phyloP scores from a whole-genome alignment of 2,888 invertebrate genomes.

The Sminthurinus aureus region DNA sequence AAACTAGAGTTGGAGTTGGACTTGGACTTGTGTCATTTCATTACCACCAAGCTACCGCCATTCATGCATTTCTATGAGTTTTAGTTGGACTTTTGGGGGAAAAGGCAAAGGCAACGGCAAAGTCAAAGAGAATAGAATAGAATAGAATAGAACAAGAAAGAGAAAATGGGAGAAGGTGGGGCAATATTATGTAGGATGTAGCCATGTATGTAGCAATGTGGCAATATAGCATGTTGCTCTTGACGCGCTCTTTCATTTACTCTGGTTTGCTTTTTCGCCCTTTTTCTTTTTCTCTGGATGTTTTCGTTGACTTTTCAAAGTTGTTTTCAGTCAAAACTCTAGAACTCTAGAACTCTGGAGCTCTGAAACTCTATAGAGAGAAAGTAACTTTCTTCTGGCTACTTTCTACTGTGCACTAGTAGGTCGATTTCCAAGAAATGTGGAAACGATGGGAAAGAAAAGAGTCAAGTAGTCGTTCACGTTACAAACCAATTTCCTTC shows the following conservation, averaged over 20 bases:
- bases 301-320: not conserved
- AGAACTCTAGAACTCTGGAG: too few relatives aligned
- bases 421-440: not conserved
- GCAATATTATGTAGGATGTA: too few relatives aligned
- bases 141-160: too few relatives aligned
- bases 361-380: not conserved
- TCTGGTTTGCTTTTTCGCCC: not conserved
- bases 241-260: not conserved
- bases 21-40: not conserved
- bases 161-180: too few relatives aligned
- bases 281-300: not conserved
- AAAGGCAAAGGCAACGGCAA: too few relatives aligned
- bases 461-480: not conserved
- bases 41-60: not conserved
- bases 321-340: not conserved
- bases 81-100: too few relatives aligned
- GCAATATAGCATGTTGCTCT: not conserved
- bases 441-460: not conserved
- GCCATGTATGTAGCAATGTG: too few relatives aligned
- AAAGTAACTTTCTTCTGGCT: not conserved
- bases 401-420: too few relatives aligned
- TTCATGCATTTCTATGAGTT: too few relatives aligned
- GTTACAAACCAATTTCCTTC: not conserved
- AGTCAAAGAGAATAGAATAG: too few relatives aligned
- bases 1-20: too few relatives aligned